A percentile compares a stretch with the other conserved stretches of the same genome.
phyloP scores from a whole-genome alignment of 2,888 invertebrate species.

The Notodromas monacha region DNA sequence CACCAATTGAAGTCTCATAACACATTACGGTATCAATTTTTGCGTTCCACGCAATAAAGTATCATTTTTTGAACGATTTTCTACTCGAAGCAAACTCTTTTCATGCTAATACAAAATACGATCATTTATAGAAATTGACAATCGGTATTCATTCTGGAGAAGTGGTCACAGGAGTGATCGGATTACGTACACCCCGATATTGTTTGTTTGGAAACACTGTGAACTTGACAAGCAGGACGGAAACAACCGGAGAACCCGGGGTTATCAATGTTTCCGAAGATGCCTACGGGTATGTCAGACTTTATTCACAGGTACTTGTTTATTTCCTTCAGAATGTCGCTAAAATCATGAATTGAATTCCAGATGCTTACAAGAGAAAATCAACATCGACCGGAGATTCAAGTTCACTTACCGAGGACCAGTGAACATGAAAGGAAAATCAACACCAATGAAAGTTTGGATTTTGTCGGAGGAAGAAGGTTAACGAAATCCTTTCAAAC shows the following conservation, averaged over 20 bases:
- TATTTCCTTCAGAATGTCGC: background rate
- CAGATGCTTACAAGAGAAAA: conserved; percentile 42
- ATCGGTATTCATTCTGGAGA: conserved; percentile 80
- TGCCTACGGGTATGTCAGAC: conserved; percentile 41
- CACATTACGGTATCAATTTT: too few relatives aligned
- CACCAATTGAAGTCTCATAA: too few relatives aligned
- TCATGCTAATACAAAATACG: too few relatives aligned
- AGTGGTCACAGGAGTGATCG: conserved; percentile 74
- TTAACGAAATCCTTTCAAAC: too few relatives aligned
- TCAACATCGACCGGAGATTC: conserved; percentile 53
- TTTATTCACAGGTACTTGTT: background rate
- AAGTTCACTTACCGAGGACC: conserved; percentile 54
- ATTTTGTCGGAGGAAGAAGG: conserved; percentile 22
- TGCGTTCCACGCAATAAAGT: too few relatives aligned
- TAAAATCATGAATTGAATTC: too few relatives aligned
- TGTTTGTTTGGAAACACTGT: conserved; percentile 79
- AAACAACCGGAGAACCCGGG: conserved; percentile 61
- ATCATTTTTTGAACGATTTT: too few relatives aligned
- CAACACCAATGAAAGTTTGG: conserved; percentile 77
- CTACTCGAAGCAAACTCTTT: too few relatives aligned
- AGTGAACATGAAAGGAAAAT: conserved; percentile 67
- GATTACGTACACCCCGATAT: conserved; percentile 71
- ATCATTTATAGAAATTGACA: conserved; percentile 39
- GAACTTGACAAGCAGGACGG: conserved; percentile 64
- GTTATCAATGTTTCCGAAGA: conserved; percentile 68